Evolutionary conservation across 53 echinoderm and acorn worm species (phyloP), one percentile per base, ranked within the genome.

Genomic region (Hippasteria phrygiana): DNA sequence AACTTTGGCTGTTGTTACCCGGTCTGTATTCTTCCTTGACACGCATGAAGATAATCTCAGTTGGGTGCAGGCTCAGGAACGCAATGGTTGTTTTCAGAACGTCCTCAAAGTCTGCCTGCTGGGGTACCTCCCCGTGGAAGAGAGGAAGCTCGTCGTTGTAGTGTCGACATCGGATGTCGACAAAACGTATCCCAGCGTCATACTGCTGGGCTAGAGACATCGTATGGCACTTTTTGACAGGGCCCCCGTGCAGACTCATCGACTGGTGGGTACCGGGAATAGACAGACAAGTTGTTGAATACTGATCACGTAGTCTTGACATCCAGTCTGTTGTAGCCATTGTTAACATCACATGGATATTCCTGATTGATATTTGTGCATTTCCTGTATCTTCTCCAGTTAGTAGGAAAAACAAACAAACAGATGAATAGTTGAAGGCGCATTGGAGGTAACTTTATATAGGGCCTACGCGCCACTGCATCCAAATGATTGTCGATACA

Each of bases 91-190:
- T 27, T 11, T 36, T 31, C 11, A 83, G 24, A 0, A 83, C 84
- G 36, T 69, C 46, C 29, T 35, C 50, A 17, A 83, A 83, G 47
- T 43, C 18, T 11, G 47, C 35, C 5, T 16, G 84, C 43, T 83
- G 84, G 12, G 54, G 56, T 13, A 66, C n/a, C 13, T 17, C 43
- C 14, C 17, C 69, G 37, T 83, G 66, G 36, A 62, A 55, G 70
- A 83, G 27, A 28, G 18, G 84, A 1, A 83, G 43, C 10, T 39
- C 70, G 55, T 83, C 84, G 34, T 83, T 66, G 32, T 42, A 67
- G 22, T 83, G 84, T 20, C 69, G 45, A 38, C 84, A 83, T 17
- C 69, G 84, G 34, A 83, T 83, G 45, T 83, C 84, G 84, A 83
- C 66, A 70, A 83, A 83, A 5, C 84, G 84, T 41, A 83, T 69